phyloP scores from a whole-genome alignment of 2,113 vertebrate species.

The Myotis lucifugus region DNA sequence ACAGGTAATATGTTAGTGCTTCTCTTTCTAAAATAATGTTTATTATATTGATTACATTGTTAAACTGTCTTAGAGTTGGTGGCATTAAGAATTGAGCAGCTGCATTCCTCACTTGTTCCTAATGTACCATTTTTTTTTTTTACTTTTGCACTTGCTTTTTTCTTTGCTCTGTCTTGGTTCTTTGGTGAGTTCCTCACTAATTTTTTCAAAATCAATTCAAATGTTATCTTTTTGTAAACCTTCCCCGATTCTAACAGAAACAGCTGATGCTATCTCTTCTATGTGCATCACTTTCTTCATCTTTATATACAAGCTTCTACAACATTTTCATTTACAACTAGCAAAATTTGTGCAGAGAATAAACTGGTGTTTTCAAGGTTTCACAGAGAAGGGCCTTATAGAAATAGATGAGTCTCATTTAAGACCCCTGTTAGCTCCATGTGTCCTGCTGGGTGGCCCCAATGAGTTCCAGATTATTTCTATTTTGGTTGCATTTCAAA shows the following conservation, averaged over 20 bases:
- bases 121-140: not conserved
- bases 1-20: not conserved
- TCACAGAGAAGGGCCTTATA: not conserved
- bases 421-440: not conserved
- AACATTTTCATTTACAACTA: not conserved
- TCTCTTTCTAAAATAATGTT: not conserved
- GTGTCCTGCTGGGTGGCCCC: not conserved
- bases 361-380: not conserved
- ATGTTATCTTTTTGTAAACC: not conserved
- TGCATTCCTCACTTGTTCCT: not conserved
- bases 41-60: not conserved
- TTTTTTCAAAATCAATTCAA: not conserved
- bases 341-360: not conserved
- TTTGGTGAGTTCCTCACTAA: not conserved
- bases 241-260: not conserved
- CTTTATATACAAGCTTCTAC: not conserved
- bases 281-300: not conserved
- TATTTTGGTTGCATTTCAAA: not conserved
- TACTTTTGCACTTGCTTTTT: not conserved
- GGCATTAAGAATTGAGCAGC: not conserved
- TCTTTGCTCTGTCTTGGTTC: not conserved
- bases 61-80: not conserved
- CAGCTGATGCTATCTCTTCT: not conserved
- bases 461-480: not conserved
- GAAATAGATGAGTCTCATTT: not conserved